phyloP scores from a whole-genome alignment of 1,140 invertebrate genomes.

The Rhopalosiphum padi region DNA sequence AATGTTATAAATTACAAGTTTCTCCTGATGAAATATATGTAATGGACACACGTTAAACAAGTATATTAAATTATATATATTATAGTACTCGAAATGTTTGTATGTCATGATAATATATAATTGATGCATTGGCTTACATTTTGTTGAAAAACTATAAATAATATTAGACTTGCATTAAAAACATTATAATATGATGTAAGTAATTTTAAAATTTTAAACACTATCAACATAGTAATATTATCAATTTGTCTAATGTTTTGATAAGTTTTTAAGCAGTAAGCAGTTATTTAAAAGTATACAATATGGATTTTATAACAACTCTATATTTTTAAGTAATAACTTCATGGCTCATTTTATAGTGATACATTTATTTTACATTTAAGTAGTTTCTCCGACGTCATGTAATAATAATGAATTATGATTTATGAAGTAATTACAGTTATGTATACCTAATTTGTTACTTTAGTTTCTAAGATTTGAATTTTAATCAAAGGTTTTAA shows the following conservation, averaged over 20 bases:
- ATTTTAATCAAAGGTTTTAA: neutral
- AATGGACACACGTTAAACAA: neutral
- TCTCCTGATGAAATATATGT: neutral
- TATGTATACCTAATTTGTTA: neutral
- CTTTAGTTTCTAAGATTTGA: neutral
- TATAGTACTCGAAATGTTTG: neutral
- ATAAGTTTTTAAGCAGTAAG: neutral
- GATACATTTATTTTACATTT: neutral
- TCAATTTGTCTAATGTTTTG: neutral
- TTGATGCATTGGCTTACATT: neutral
- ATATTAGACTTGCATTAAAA: neutral
- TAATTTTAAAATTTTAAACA: too few relatives aligned
- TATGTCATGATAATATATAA: neutral
- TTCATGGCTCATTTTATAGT: neutral
- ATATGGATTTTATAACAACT: neutral
- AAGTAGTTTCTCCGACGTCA: neutral
- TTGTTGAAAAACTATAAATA: neutral
- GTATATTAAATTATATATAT: neutral
- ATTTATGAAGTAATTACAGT: neutral
- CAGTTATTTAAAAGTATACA: neutral
- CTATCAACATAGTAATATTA: neutral
- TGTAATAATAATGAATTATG: neutral
- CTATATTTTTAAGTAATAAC: neutral
- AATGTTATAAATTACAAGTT: neutral
- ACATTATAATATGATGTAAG: too few relatives aligned